Percentiles rank a stretch among this genome's conserved stretches.
Evolutionary conservation across 2,797 vertebrate genomes (phyloP).

Genomic region (Crax fasciolata): DNA sequence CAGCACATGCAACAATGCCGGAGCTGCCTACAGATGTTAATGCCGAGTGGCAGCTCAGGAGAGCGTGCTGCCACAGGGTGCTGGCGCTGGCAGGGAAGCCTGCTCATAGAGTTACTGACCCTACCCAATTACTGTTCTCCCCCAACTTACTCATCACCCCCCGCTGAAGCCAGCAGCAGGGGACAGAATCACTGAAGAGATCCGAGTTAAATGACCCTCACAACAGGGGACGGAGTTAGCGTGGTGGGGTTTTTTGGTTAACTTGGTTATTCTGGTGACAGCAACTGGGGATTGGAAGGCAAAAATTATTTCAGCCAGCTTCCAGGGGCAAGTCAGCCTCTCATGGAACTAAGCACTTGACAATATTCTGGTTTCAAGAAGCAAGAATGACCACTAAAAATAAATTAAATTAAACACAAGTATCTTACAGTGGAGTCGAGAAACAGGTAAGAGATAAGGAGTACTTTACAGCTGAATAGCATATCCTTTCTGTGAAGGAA

Average conservation of each 20-base stretch:
- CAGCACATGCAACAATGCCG: not conserved
- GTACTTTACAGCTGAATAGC: not conserved
- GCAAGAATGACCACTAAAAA: not conserved
- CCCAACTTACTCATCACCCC: not conserved
- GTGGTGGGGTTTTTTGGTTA: not conserved
- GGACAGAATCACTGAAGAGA: not conserved
- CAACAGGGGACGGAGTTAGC: not conserved
- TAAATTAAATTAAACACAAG: not conserved
- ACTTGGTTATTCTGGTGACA: not conserved
- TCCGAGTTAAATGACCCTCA: not conserved
- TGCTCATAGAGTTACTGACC: not conserved
- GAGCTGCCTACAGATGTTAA: not conserved
- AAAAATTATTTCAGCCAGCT: not conserved
- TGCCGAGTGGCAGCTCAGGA: not conserved
- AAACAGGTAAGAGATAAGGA: not conserved
- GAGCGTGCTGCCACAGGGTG: not conserved
- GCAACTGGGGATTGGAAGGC: not conserved
- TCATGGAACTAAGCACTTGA: not conserved
- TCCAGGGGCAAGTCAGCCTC: slow-evolving; percentile 1
- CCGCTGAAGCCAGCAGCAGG: not conserved
- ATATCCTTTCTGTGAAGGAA: not conserved
- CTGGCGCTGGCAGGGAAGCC: not conserved
- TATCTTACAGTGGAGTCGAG: not conserved
- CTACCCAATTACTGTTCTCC: not conserved
- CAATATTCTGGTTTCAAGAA: not conserved